Evolutionary conservation across 2,888 invertebrate species (phyloP).

Genomic region (Drosophila histrio): DNA sequence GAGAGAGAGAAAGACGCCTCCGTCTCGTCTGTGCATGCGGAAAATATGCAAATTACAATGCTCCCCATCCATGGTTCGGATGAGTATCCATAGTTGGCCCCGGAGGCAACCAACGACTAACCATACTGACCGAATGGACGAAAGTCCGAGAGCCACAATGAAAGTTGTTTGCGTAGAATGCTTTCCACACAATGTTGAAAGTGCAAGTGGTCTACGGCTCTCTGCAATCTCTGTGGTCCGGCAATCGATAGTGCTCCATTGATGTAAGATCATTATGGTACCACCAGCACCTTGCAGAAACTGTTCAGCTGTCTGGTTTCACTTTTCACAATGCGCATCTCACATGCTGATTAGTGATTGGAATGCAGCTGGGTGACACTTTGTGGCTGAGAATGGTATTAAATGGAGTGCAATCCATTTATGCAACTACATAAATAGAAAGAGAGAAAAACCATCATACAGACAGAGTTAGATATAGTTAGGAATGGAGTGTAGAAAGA

Average conservation of each 20-base stretch:
- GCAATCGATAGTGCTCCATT: slow-evolving; percentile 50
- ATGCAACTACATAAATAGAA: not conserved
- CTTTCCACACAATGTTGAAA: slow-evolving; percentile 42
- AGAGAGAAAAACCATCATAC: not conserved
- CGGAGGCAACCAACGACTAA: slow-evolving; percentile 29
- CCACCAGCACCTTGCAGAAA: slow-evolving; percentile 22
- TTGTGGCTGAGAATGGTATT: slow-evolving; percentile 1
- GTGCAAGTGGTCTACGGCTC: slow-evolving; percentile 62
- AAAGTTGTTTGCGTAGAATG: slow-evolving; percentile 70
- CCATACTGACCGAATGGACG: slow-evolving; percentile 59
- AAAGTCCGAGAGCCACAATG: slow-evolving; percentile 65
- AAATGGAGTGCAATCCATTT: not conserved
- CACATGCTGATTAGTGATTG: not conserved
- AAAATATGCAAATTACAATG: slow-evolving; percentile 75
- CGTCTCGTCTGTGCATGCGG: slow-evolving; percentile 65
- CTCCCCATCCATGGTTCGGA: slow-evolving; percentile 1
- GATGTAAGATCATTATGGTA: slow-evolving; percentile 69
- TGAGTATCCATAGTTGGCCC: slow-evolving; percentile 36
- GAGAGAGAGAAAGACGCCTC: not conserved
- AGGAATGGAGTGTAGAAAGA: too few species aligned
- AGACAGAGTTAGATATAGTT: not conserved
- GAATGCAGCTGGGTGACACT: slow-evolving; percentile 26
- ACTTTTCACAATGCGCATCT: slow-evolving; percentile 32
- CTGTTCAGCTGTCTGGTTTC: slow-evolving; percentile 36
- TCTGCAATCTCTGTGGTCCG: slow-evolving; percentile 30